These are phyloP conservation scores for Caenorhabditis macrosperma DNA, from an alignment of 2,888 invertebrate species.

Conservation along the genomic window DNA sequence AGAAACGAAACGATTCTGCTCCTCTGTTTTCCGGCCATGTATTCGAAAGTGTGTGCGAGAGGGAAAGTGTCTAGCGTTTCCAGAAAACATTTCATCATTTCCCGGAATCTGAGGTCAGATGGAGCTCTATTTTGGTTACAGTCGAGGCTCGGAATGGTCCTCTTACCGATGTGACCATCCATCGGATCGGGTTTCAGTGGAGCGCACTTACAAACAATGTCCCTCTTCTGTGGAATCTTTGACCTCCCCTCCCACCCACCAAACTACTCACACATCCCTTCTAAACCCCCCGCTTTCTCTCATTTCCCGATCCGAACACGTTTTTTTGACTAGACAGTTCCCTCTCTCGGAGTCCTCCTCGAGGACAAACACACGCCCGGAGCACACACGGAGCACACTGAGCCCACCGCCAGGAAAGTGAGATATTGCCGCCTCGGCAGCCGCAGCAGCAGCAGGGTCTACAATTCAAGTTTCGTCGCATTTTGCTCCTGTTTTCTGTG, in stretches of 20 bases:
- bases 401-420: background rate
- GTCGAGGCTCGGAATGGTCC: too few species aligned
- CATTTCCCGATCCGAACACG: conserved; percentile 5
- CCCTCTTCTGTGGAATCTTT: background rate
- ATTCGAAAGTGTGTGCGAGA: background rate
- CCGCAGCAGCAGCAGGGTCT: too few species aligned
- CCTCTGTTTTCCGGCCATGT: background rate
- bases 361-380: background rate
- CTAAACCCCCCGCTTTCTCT: background rate
- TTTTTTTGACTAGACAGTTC: conserved; percentile 6
- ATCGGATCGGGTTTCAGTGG: background rate
- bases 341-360: background rate
- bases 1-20: background rate
- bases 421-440: background rate
- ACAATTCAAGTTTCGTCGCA: background rate
- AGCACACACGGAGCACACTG: background rate
- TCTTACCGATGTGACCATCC: too few species aligned
- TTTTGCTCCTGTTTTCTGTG: background rate
- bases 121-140: too few species aligned
- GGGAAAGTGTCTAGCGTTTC: background rate
- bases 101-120: background rate
- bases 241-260: background rate
- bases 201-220: background rate
- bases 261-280: background rate
- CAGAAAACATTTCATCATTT: background rate